Conservation (phyloP, 2,888 invertebrate genomes). For the Leptopilina myrica region DNA sequence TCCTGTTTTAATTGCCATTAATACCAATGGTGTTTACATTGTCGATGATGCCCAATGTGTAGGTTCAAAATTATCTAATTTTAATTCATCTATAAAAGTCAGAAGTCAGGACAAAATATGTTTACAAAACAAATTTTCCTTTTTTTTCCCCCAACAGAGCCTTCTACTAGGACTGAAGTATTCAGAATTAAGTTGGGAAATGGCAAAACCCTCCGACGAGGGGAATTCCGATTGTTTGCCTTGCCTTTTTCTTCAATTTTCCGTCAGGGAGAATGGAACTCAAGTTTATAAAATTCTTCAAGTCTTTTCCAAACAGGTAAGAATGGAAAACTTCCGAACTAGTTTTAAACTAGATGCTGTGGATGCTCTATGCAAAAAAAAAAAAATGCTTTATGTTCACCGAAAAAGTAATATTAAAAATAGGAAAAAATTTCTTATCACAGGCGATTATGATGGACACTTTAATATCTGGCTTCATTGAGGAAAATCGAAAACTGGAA, state of each 20-base stretch:
- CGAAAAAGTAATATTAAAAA: neutral
- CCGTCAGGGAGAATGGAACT: conserved; percentile 86
- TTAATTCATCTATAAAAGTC: too few species aligned
- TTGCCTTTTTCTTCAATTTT: conserved; percentile 94
- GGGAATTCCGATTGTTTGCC: conserved; percentile 92
- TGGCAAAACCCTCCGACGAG: conserved; percentile 90
- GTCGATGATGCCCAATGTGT: conserved; percentile 91
- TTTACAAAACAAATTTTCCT: too few species aligned
- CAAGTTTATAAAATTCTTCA: conserved; percentile 89
- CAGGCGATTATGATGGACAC: conserved; percentile 92
- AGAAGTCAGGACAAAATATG: too few species aligned
- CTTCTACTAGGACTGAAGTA: conserved; percentile 90
- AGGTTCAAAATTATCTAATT: conserved; percentile 74
- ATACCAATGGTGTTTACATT: conserved; percentile 89
- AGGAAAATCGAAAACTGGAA: conserved; percentile 82
- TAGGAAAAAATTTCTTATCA: neutral
- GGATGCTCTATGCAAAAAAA: too few species aligned
- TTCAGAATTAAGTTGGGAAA: conserved; percentile 95
- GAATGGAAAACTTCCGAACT: neutral
- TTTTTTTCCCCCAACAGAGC: conserved; percentile 79
- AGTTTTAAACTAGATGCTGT: too few species aligned
- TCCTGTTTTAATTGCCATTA: conserved; percentile 92
- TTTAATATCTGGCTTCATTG: conserved; percentile 88
- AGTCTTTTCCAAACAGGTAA: conserved; percentile 83
- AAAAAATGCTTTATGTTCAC: too few species aligned